Base-by-base conservation (phyloP, 1,140 invertebrate species). In the Coptotermes formosanus region DNA sequence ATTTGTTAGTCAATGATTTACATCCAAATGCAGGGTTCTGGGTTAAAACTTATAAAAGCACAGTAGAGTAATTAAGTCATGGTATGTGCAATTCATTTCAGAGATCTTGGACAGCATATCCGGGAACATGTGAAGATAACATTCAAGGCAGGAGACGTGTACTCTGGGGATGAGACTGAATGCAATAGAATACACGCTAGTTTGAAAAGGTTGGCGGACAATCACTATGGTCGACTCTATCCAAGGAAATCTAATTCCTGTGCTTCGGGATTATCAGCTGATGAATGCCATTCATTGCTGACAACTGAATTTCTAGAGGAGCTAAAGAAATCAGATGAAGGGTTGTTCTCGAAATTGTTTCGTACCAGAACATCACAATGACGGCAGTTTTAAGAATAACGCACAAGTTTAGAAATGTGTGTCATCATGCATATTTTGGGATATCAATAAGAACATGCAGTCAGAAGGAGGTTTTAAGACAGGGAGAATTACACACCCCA, bases 21-120 rank as follows among this genome's bases (percentile, higher is more conserved):
- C 23, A 16, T 23, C 23, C 21, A 44, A 14, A 83, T 23, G 14
- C 14, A 83, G 21, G 30, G 7, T 23, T 83, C 21, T 30, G 7
- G 2, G 1, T 83, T 44, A 83, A 0, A 44, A 25, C 25, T 38
- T 4, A 38, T 16, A 82, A 82, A 16, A 25, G 14, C 82, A 82
- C 32, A 16, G 9, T 82, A 25, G 12, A 82, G 25, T 19, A 7
- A 82, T 82, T 82, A 38, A 16, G 7, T 82, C 19, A 2, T 82
- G 38, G 38, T 82, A 38, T 87, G 1, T 86, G 81, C 55, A 45
- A 87, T 89, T 89, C 89, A 88, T 92, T 92, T 88, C 91, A 97
- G 96, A 89, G 96, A 97, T 91, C 91, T 97, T 82, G 95, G 95
- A 85, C 93, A 95, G 89, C 93, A 94, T 89, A 93, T 98, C 87